These are phyloP conservation scores for Bombus haemorrhoidalis DNA, from an alignment of 1,140 invertebrate species.

Conservation along the genomic window DNA sequence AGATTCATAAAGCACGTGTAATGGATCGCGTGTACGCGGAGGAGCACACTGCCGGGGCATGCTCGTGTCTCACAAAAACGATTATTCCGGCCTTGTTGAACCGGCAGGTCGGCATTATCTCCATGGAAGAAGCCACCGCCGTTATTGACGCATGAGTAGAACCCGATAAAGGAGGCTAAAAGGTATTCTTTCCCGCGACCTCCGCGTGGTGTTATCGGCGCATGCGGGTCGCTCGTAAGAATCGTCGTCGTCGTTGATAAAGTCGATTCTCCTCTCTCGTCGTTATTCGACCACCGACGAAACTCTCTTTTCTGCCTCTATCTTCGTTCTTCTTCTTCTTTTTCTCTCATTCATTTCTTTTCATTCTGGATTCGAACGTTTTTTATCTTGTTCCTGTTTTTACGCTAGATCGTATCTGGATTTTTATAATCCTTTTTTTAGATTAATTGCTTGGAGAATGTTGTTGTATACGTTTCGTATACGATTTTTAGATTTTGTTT, in stretches of 20 bases:
- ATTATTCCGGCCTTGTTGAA: conserved; percentile 50
- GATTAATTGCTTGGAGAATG: too few relatives aligned
- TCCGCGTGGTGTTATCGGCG: conserved; percentile 38
- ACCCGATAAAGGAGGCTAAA: conserved; percentile 48
- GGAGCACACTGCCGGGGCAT: conserved; percentile 14
- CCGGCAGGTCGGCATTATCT: conserved; percentile 45
- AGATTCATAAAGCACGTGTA: conserved; percentile 34
- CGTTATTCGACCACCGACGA: neutral
- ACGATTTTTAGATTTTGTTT: too few relatives aligned
- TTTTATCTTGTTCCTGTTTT: too few relatives aligned
- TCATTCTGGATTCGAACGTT: too few relatives aligned
- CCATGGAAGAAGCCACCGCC: conserved; percentile 52
- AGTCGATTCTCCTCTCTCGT: conserved; percentile 8
- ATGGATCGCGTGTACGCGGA: conserved; percentile 15
- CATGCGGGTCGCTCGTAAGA: conserved; percentile 43
- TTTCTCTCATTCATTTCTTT: neutral
- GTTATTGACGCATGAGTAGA: conserved; percentile 35
- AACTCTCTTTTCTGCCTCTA: neutral
- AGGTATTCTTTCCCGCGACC: conserved; percentile 46
- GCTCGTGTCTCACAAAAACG: conserved; percentile 38
- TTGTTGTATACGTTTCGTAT: too few relatives aligned
- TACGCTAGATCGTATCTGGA: too few relatives aligned
- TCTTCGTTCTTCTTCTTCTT: neutral
- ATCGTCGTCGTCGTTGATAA: conserved; percentile 23
- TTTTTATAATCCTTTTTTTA: too few relatives aligned